Conservation (phyloP, 2,113 vertebrate species). For the Solenodon paradoxus region DNA sequence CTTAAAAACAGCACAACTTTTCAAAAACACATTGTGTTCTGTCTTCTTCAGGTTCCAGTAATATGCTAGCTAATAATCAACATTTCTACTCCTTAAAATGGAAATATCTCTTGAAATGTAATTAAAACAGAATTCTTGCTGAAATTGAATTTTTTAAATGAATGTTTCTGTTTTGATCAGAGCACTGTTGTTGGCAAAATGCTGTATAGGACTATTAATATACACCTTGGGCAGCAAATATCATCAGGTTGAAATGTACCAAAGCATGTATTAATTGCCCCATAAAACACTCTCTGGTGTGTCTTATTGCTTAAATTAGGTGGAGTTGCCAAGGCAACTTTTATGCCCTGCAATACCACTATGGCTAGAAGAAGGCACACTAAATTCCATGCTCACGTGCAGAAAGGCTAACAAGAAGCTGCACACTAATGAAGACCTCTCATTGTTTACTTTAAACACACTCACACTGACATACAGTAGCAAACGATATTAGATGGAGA, state of each 20-base stretch:
- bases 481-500: neutral
- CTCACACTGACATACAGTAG: neutral
- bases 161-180: slow-evolving; percentile 55
- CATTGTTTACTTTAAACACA: neutral
- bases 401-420: slow-evolving; percentile 23
- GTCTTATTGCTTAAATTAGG: slow-evolving; percentile 43
- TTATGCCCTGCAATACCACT: neutral
- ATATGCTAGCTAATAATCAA: neutral
- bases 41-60: neutral
- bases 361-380: neutral
- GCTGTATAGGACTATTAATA: slow-evolving; percentile 41
- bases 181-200: slow-evolving; percentile 42
- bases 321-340: slow-evolving; percentile 15
- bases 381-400: slow-evolving; percentile 8
- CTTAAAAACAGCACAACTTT: neutral
- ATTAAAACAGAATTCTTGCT: slow-evolving; percentile 30
- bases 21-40: neutral
- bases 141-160: slow-evolving; percentile 51
- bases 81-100: neutral
- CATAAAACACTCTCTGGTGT: slow-evolving; percentile 59
- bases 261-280: slow-evolving; percentile 45
- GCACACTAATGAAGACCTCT: neutral
- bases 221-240: neutral
- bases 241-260: slow-evolving; percentile 16
- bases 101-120: slow-evolving; percentile 26